Evolutionary conservation across 2,113 vertebrate genomes (phyloP).

Genomic region (Menura novaehollandiae): DNA sequence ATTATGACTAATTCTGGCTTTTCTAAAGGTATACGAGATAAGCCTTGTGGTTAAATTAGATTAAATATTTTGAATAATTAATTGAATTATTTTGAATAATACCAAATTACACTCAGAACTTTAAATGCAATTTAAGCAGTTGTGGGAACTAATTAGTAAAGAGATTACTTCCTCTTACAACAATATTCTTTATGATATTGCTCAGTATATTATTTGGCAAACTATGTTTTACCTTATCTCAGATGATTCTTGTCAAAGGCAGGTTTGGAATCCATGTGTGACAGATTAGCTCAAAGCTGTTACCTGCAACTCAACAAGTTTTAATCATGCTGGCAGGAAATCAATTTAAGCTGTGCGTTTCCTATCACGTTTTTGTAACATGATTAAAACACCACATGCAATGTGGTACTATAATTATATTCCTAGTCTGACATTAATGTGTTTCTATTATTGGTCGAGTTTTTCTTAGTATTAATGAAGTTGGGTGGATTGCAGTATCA

Average conservation of each 20-base stretch:
- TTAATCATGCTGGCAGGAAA: not conserved
- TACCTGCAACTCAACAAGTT: not conserved
- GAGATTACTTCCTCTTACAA: not conserved
- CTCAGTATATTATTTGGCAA: not conserved
- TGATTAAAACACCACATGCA: not conserved
- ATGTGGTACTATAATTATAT: not conserved
- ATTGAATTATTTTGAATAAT: not conserved
- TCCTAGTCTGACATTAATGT: not conserved
- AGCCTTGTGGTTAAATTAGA: not conserved
- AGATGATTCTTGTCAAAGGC: not conserved
- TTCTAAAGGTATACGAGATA: not conserved
- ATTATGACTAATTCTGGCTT: not conserved
- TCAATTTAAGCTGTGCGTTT: not conserved
- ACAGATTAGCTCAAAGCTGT: not conserved
- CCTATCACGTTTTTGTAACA: not conserved
- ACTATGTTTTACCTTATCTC: not conserved
- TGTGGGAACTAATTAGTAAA: not conserved
- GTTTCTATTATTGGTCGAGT: not conserved
- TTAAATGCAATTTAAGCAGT: not conserved
- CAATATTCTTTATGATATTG: not conserved
- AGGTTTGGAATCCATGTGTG: not conserved
- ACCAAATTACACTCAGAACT: not conserved
- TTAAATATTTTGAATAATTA: not conserved
- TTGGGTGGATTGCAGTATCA: not conserved
- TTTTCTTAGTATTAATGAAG: not conserved